phyloP scores from a whole-genome alignment of 2,113 vertebrate species.

The Leptosomus discolor region DNA sequence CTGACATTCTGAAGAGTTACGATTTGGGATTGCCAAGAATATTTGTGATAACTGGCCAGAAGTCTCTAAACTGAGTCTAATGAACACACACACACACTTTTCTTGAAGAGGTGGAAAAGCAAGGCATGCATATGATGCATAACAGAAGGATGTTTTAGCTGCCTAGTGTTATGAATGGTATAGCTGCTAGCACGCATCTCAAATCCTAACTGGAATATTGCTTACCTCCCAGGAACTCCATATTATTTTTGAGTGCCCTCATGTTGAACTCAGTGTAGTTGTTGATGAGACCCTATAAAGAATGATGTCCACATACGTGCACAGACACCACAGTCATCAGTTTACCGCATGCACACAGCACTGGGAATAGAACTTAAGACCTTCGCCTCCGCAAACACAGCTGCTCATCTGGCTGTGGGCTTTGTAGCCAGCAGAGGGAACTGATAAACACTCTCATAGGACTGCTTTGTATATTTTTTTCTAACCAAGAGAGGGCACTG shows the following conservation, averaged over 20 bases:
- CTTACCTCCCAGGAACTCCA: background rate
- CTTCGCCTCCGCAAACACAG: conserved; percentile 59
- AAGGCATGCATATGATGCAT: background rate
- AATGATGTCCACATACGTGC: background rate
- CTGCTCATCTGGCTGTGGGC: conserved; percentile 59
- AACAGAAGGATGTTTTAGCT: background rate
- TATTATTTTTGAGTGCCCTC: conserved; percentile 40
- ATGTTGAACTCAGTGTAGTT: background rate
- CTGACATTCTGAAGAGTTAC: background rate
- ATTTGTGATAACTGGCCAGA: background rate
- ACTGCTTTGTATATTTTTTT: background rate
- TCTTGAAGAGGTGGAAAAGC: background rate
- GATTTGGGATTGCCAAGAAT: background rate
- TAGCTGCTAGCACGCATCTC: background rate
- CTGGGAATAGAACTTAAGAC: conserved; percentile 37
- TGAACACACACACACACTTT: background rate
- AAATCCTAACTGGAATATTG: background rate
- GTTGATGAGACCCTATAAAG: conserved; percentile 12
- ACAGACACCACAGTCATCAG: conserved; percentile 58
- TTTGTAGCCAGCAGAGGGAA: conserved; percentile 61
- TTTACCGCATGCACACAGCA: background rate
- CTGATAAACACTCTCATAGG: conserved; percentile 26
- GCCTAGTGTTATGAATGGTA: background rate
- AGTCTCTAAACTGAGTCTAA: background rate
- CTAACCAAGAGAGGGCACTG: conserved; percentile 31